These are phyloP conservation scores for Argyra leucocephala DNA, from an alignment of 2,888 invertebrate genomes.

Conservation along the genomic window DNA sequence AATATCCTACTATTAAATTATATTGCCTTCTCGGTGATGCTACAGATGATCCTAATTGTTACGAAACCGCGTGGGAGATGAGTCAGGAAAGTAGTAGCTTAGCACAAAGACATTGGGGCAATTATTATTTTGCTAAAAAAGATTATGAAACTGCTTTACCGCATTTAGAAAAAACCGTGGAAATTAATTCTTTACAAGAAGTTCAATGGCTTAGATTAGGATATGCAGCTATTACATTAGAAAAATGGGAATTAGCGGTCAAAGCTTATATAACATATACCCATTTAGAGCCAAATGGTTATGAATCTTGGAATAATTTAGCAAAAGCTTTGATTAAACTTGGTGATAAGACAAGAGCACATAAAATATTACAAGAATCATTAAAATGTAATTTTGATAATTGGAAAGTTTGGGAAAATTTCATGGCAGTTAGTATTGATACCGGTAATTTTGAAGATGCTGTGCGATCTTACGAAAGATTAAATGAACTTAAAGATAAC, in stretches of 20 bases:
- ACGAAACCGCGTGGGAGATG: slow-evolving; percentile 84
- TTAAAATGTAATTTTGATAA: slow-evolving; percentile 85
- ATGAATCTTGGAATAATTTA: slow-evolving; percentile 97
- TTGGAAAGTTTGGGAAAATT: slow-evolving; percentile 93
- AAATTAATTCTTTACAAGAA: slow-evolving; percentile 80
- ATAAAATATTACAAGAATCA: slow-evolving; percentile 77
- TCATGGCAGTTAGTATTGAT: slow-evolving; percentile 77
- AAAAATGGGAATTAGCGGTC: slow-evolving; percentile 74
- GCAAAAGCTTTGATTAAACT: slow-evolving; percentile 85
- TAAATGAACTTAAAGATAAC: slow-evolving; percentile 75
- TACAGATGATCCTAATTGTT: slow-evolving; percentile 64
- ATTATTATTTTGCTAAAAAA: slow-evolving; percentile 62
- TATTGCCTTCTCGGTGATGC: slow-evolving; percentile 90
- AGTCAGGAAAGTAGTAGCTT: slow-evolving; percentile 71
- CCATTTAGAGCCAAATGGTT: slow-evolving; percentile 75
- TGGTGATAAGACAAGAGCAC: slow-evolving; percentile 76
- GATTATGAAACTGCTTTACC: slow-evolving; percentile 69
- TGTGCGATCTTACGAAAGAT: slow-evolving; percentile 71
- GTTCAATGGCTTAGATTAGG: slow-evolving; percentile 79
- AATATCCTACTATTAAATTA: slow-evolving; percentile 72
- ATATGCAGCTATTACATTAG: slow-evolving; percentile 67
- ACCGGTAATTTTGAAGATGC: slow-evolving; percentile 77
- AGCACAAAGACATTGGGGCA: slow-evolving; percentile 83
- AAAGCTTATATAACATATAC: slow-evolving; percentile 80
- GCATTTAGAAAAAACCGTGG: slow-evolving; percentile 70